Conservation (phyloP, 2,113 vertebrate genomes). For the Albula goreensis region DNA sequence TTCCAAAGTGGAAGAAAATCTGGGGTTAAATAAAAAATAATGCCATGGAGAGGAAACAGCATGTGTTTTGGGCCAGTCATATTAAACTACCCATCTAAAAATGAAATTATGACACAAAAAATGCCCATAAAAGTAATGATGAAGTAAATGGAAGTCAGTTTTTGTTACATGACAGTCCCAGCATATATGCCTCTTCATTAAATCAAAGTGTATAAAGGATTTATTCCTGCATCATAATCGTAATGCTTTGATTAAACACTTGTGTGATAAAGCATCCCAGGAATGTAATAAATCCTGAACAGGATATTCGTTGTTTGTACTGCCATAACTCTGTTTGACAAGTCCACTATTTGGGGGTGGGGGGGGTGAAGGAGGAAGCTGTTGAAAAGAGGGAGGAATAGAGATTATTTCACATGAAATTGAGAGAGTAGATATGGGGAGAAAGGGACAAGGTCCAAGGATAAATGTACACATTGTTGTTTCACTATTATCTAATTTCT, state of each 20-base stretch:
- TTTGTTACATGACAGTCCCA: background rate
- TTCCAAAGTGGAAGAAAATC: no score
- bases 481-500: no score
- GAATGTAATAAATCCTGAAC: background rate
- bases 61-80: no score
- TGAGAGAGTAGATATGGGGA: no score
- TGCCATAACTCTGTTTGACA: background rate
- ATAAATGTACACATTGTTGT: no score
- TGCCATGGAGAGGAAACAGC: no score
- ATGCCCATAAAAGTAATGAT: background rate
- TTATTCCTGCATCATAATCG: conserved; percentile 4
- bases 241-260: conserved; percentile 11
- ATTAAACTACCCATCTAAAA: no score
- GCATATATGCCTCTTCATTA: background rate
- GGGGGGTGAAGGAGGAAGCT: background rate
- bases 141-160: background rate
- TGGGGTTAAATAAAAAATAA: no score
- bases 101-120: background rate
- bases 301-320: background rate
- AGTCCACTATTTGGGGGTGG: background rate
- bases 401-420: no score
- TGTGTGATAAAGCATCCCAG: background rate
- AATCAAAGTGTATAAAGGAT: background rate
- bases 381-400: no score
- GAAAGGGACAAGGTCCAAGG: no score